These are phyloP conservation scores for Siderastrea siderea DNA, from an alignment of 92 coral and sea anemone species.

Conservation along the genomic window DNA sequence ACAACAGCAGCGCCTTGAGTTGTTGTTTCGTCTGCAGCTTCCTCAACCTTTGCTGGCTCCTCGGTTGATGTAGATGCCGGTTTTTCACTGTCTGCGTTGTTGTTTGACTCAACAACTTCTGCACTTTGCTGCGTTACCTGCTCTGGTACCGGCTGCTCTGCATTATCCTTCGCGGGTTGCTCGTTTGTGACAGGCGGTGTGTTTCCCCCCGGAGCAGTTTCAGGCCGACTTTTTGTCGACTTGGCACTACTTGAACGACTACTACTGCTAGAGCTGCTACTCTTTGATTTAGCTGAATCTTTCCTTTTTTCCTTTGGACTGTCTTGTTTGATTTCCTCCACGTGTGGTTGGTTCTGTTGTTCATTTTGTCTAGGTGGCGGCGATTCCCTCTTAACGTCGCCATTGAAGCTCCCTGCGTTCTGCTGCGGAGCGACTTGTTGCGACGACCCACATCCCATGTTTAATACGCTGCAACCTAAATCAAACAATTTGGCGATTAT, in stretches of 20 bases:
- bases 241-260: conserved; percentile 50
- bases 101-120: conserved; percentile 9
- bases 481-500: background rate
- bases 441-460: conserved; percentile 87
- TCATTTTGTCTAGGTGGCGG: conserved; percentile 48
- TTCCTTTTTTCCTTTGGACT: conserved; percentile 23
- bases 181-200: conserved; percentile 12
- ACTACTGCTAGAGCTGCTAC: conserved; percentile 41
- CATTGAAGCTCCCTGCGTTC: conserved; percentile 58
- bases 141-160: background rate
- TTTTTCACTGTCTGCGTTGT: background rate
- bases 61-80: background rate
- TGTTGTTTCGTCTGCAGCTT: conserved; percentile 37
- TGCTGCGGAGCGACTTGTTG: conserved; percentile 27
- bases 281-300: conserved; percentile 54
- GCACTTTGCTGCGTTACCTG: conserved; percentile 5
- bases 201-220: conserved; percentile 55
- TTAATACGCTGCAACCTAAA: background rate
- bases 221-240: conserved; percentile 41
- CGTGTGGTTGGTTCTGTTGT: conserved; percentile 38
- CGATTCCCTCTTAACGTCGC: conserved; percentile 74
- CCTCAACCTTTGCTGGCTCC: conserved; percentile 14
- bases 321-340: conserved; percentile 19
- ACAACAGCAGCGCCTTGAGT: conserved; percentile 43
- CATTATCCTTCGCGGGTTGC: conserved; percentile 9